Evolutionary conservation across 2,888 invertebrate genomes (phyloP).

Genomic region (Epistrophella euchroma): DNA sequence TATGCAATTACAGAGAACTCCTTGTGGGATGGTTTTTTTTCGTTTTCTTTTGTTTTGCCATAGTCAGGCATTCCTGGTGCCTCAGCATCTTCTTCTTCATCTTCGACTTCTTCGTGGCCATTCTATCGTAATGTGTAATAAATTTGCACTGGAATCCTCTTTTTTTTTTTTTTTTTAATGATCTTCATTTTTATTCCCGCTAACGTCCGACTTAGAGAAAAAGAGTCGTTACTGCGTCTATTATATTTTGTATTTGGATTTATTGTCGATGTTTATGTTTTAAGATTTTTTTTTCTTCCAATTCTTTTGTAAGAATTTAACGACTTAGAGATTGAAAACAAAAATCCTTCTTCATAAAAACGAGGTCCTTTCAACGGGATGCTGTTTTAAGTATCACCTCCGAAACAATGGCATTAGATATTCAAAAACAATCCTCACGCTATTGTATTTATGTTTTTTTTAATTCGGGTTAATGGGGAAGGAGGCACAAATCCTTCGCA

Average conservation of each 20-base stretch:
- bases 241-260: constrained; percentile 47
- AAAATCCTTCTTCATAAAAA: constrained; percentile 7
- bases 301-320: constrained; percentile 52
- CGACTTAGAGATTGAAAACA: constrained; percentile 44
- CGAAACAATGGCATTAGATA: constrained; percentile 68
- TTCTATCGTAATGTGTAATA: constrained; percentile 63
- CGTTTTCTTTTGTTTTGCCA: background rate
- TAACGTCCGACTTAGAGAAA: background rate
- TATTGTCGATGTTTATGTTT: constrained; percentile 56
- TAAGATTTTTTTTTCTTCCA: constrained; percentile 5
- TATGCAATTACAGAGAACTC: constrained; percentile 71
- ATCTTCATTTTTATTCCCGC: constrained; percentile 44
- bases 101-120: background rate
- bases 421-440: constrained; percentile 53
- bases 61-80: background rate
- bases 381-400: constrained; percentile 54
- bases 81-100: constrained; percentile 24
- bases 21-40: constrained; percentile 44
- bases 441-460: constrained; percentile 22
- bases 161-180: constrained; percentile 65
- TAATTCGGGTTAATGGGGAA: constrained; percentile 74
- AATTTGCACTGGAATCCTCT: constrained; percentile 63
- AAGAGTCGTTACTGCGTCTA: background rate
- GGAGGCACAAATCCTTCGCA: constrained; percentile 75
- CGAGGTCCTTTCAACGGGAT: constrained; percentile 45